Evolutionary conservation across 2,113 vertebrate genomes (phyloP), one percentile per base, ranked within the genome.

Genomic region (Tachysurus vachellii): DNA sequence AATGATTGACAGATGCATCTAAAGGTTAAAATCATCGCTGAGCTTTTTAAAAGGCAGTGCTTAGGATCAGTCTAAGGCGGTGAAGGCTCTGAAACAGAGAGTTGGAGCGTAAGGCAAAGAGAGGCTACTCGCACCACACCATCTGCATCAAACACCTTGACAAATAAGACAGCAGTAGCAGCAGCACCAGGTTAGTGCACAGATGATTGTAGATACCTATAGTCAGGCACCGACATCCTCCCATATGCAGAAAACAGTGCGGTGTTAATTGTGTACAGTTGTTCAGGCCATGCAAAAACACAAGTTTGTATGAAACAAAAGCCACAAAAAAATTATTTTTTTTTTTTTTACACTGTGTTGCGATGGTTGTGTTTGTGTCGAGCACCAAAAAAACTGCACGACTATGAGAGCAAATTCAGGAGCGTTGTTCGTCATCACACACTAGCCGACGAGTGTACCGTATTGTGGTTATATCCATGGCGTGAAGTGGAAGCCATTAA

Each of bases 151-250:
- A 36, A 36, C 36, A 36, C 36, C 36, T 36, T 36, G 36, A 36
- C 36, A 36, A 77, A 36, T 79, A 81, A 82, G 53, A 80, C 61
- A 61, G 75, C 75, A 50, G 28, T 26, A 36, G 84, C 80, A 86
- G 80, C 85, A 56, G 28, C 81, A 61, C 81, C 73, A 85, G 87
- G 89, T 80, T 77, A 85, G 79, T 68, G 73, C 83, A 83, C 73
- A 19, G 21, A 70, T 83, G 66, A 70, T 31, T 28, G 54, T 12
- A 59, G 16, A 70, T 62, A 54, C 73, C 84, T 31, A 77, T 11
- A 70, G 23, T 61, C 75, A 87, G 76, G 77, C 81, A 54, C 62
- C 23, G 62, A 81, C 80, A 47, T 56, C 83, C 82, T 85, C 85
- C 88, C 82, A 19, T 66, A 80, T 10, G 54, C 66, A 68, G 76